Evolutionary conservation across 2,113 vertebrate genomes (phyloP), one percentile per base, ranked within the genome.

Genomic region (Neoarius graeffei): DNA sequence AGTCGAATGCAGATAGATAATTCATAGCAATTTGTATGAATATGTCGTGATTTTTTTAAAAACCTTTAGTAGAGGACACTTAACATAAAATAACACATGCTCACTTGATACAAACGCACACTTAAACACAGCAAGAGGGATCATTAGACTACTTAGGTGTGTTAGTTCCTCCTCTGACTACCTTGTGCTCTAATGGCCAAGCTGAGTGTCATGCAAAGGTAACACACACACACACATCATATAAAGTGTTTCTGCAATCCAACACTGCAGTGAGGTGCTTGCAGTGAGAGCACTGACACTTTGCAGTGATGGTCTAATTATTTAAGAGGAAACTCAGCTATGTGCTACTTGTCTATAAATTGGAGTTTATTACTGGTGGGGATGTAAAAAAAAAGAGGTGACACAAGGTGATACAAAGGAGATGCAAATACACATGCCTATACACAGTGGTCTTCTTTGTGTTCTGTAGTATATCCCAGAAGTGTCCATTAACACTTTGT

Each of bases 341-440:
- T 95, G 94, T 92, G 85, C 93, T 93, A 89, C 96, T 95, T 94
- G 94, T 95, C 96, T 96, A 96, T 94, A 96, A 96, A 97, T 96
- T 93, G 95, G 94, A 93, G 97, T 96, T 95, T 96, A 96, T 93
- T 93, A 76, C 59, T 81, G 86, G 77, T 80, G n/a, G n/a, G 54
- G 54, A 25, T 35, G 27, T 52, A 42, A 85, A 66, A 62, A 35
- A 83, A 27, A 48, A 23, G 30, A 54, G 88, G 50, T 83, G 48
- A 48, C 7, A n/a, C 66, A 88, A 73, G 89, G 90, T 91, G 83
- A 90, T 80, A 89, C 87, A 92, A 90, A 90, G 89, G 89, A 89
- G 64, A 62, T 52, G 66, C 80, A 86, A 85, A 80, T 57, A 71
- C 62, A 82, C 84, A 84, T 25, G 83, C 56, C 83, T 79, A 79